phyloP scores from a whole-genome alignment of 1,140 invertebrate species.

The Patella vulgata region DNA sequence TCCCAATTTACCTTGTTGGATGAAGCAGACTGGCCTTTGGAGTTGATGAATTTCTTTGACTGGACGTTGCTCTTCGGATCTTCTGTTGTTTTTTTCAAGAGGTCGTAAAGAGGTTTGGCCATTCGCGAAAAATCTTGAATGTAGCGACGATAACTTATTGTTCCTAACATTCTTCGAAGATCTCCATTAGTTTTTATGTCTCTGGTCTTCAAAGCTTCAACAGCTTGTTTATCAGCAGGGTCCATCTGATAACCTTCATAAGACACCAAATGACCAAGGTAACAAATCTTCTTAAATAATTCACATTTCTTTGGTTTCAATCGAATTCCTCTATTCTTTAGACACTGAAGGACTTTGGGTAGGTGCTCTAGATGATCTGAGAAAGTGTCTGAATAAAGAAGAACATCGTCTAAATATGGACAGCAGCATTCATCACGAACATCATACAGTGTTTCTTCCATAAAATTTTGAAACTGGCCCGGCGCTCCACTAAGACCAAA shows the following conservation, averaged over 20 bases:
- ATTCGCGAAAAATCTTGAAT: constrained; percentile 54
- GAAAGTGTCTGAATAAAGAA: constrained; percentile 17
- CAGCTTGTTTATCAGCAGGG: constrained; percentile 61
- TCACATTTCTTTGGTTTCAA: constrained; percentile 36
- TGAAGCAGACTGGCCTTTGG: constrained; percentile 13
- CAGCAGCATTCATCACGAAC: constrained; percentile 24
- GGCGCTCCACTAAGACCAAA: constrained; percentile 36
- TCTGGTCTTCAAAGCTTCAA: constrained; percentile 53
- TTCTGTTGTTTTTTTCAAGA: constrained; percentile 42
- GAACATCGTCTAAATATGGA: constrained; percentile 34
- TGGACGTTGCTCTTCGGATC: constrained; percentile 24
- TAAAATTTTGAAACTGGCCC: constrained; percentile 35
- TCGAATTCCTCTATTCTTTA: constrained; percentile 45
- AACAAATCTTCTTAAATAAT: constrained; percentile 23
- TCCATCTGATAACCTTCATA: constrained; percentile 51
- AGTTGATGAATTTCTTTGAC: too few relatives aligned
- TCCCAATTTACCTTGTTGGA: constrained; percentile 7
- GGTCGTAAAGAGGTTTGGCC: constrained; percentile 15
- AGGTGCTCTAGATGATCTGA: constrained; percentile 43
- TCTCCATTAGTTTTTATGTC: constrained; percentile 52
- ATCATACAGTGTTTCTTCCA: constrained; percentile 22
- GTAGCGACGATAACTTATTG: constrained; percentile 62
- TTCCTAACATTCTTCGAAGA: constrained; percentile 66
- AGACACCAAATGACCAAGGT: constrained; percentile 32
- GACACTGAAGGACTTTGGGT: constrained; percentile 51